These are phyloP conservation scores for Taeniopygia guttata DNA, from an alignment of 2,797 vertebrate species.

Conservation along the genomic window DNA sequence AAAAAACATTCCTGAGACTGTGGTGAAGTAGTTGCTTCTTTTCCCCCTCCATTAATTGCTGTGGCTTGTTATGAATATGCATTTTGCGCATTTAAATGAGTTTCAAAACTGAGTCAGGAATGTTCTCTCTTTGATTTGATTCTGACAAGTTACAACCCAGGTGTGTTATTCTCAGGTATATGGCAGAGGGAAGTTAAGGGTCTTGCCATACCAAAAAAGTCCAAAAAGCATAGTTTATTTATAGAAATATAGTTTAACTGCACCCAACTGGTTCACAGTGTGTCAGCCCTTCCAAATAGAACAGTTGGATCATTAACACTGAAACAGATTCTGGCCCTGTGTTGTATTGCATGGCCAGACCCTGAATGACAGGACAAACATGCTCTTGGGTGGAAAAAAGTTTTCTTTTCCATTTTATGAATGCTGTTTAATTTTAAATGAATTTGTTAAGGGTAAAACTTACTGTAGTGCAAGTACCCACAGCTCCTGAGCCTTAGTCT, in stretches of 20 bases:
- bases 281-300: background rate
- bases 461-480: background rate
- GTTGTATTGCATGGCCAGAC: background rate
- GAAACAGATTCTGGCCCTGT: background rate
- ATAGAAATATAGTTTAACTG: background rate
- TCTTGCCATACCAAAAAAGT: background rate
- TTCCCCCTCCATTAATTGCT: conserved; percentile 7
- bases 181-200: background rate
- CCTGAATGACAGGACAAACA: background rate
- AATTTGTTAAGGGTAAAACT: background rate
- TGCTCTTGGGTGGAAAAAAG: background rate
- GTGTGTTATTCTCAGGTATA: conserved; percentile 41
- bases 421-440: background rate
- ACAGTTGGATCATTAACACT: background rate
- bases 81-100: background rate
- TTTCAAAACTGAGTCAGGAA: conserved; percentile 13
- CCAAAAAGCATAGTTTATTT: background rate
- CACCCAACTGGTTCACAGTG: background rate
- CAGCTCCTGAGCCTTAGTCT: conserved; percentile 1
- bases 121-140: background rate
- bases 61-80: conserved; percentile 11
- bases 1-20: conserved; percentile 17
- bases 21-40: conserved; percentile 6
- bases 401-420: background rate
- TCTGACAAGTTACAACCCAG: background rate